Evolutionary conservation across 2,797 vertebrate genomes (phyloP).

Genomic region (Aldrovandia affinis): DNA sequence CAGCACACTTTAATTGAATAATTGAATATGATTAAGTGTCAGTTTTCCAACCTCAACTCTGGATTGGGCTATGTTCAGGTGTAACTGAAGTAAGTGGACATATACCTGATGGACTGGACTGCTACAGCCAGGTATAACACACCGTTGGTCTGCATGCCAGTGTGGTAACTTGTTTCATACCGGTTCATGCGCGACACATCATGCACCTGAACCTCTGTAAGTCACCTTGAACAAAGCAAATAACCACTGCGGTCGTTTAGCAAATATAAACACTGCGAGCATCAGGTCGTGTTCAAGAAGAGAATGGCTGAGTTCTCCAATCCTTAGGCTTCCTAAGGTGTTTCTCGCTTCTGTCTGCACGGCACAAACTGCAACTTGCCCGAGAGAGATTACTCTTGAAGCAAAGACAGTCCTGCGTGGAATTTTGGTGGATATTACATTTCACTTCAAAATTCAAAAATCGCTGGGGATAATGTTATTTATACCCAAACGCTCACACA

Average conservation of each 20-base stretch:
- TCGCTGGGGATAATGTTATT: neutral
- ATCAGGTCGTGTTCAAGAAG: neutral
- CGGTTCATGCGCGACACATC: neutral
- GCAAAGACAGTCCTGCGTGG: neutral
- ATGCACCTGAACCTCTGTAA: neutral
- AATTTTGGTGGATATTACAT: slow-evolving; percentile 11
- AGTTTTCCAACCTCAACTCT: too few relatives aligned
- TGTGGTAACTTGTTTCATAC: too few relatives aligned
- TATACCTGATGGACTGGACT: too few relatives aligned
- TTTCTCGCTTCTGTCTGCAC: neutral
- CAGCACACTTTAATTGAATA: too few relatives aligned
- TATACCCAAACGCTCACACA: neutral
- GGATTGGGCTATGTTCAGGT: too few relatives aligned
- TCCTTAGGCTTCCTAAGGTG: neutral
- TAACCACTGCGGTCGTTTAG: neutral
- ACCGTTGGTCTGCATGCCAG: too few relatives aligned
- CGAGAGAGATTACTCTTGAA: slow-evolving; percentile 24
- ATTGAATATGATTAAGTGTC: too few relatives aligned
- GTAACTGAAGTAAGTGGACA: too few relatives aligned
- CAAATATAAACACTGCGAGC: slow-evolving; percentile 3
- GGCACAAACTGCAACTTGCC: slow-evolving; percentile 19
- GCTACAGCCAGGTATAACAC: too few relatives aligned
- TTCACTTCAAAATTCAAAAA: neutral
- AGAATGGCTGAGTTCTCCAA: neutral
- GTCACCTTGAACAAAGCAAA: slow-evolving; percentile 1